Evolutionary conservation across 2,888 invertebrate genomes (phyloP).

Genomic region (Ecliptopera silaceata): DNA sequence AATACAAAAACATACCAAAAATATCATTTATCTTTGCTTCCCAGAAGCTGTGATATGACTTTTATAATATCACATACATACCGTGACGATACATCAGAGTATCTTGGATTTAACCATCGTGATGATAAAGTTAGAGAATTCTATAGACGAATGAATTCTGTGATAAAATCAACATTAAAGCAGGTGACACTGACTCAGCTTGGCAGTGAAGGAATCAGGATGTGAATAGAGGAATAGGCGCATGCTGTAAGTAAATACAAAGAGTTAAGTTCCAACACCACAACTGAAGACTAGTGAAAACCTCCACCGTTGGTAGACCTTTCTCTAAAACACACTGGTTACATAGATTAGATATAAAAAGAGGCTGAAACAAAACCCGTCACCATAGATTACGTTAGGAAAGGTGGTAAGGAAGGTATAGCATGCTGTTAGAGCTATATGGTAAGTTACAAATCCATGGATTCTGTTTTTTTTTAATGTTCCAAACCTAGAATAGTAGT

Average conservation of each 20-base stretch:
- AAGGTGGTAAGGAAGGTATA: slow-evolving; percentile 57
- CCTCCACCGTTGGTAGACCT: slow-evolving; percentile 32
- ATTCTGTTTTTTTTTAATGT: slow-evolving; percentile 3
- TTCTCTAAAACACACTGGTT: background rate
- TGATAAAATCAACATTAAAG: slow-evolving; percentile 12
- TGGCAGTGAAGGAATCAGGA: slow-evolving; percentile 55
- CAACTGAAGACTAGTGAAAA: slow-evolving; percentile 37
- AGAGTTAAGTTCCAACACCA: slow-evolving; percentile 62
- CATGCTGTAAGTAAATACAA: slow-evolving; percentile 60
- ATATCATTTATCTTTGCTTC: slow-evolving; percentile 65
- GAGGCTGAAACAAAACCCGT: slow-evolving; percentile 26
- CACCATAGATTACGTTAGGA: slow-evolving; percentile 61
- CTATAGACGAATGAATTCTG: no score
- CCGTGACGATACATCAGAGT: slow-evolving; percentile 36
- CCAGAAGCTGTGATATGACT: slow-evolving; percentile 75
- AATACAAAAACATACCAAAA: slow-evolving; percentile 77
- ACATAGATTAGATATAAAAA: slow-evolving; percentile 3
- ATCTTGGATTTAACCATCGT: background rate
- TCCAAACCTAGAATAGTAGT: background rate
- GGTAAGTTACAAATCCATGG: slow-evolving; percentile 50
- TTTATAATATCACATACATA: slow-evolving; percentile 62
- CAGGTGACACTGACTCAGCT: background rate
- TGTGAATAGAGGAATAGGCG: slow-evolving; percentile 57
- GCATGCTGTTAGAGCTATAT: slow-evolving; percentile 62
- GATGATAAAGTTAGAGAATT: background rate